A percentile compares a stretch with the other conserved stretches of the same genome.
phyloP scores from a whole-genome alignment of 2,888 invertebrate species.

The Eupithecia subfuscata region DNA sequence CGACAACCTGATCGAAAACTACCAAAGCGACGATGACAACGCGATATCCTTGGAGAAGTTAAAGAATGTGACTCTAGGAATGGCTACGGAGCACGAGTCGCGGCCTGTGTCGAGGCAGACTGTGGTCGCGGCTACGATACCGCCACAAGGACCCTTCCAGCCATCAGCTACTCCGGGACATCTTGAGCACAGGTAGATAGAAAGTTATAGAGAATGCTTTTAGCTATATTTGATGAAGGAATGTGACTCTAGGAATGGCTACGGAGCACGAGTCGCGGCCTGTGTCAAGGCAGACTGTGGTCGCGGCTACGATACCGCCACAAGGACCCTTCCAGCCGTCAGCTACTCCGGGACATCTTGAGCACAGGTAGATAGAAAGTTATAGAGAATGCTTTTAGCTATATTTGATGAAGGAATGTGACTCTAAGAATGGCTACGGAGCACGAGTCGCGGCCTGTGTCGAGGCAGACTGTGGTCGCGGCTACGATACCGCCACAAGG shows the following conservation, averaged over 20 bases:
- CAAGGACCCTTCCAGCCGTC: constrained; percentile 96
- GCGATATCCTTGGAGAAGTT: constrained; percentile 90
- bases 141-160: constrained; percentile 94
- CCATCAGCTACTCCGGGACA: constrained; percentile 94
- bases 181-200: constrained; percentile 88
- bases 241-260: constrained; percentile 80
- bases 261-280: constrained; percentile 62
- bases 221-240: constrained; percentile 70
- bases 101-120: constrained; percentile 59
- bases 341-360: constrained; percentile 92
- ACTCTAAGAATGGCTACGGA: constrained; percentile 70
- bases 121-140: constrained; percentile 70
- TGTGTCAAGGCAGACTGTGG: constrained; percentile 52
- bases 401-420: constrained; percentile 80
- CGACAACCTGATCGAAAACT: constrained; percentile 71
- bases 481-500: constrained; percentile 86
- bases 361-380: constrained; percentile 84
- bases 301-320: constrained; percentile 79
- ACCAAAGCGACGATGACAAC: constrained; percentile 89
- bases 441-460: constrained; percentile 63
- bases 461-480: constrained; percentile 54
- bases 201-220: too few relatives aligned
- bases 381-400: too few relatives aligned
- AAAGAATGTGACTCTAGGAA: constrained; percentile 86
- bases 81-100: constrained; percentile 56